Conservation (phyloP, 1,140 invertebrate genomes). For the Sinella curviseta region DNA sequence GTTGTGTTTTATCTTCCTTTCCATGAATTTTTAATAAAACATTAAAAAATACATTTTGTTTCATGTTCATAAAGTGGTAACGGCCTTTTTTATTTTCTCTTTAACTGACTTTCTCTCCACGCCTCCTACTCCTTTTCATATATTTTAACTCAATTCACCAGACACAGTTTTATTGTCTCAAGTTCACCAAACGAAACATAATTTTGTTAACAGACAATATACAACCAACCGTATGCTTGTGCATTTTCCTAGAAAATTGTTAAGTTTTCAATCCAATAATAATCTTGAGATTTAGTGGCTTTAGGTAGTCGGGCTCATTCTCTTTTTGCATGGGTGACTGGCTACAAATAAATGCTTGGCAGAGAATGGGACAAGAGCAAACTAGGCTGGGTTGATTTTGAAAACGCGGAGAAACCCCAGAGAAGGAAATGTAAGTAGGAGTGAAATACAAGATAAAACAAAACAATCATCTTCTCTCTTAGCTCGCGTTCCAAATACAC, state of each 20-base stretch:
- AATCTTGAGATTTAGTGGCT: slow-evolving; percentile 4
- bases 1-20: background rate
- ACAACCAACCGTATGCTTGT: no score
- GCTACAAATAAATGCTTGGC: no score
- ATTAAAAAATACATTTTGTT: background rate
- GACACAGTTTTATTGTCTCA: background rate
- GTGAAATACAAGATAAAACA: slow-evolving; percentile 2
- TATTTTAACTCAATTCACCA: background rate
- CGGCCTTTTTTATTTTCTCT: background rate
- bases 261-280: no score
- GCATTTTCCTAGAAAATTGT: no score
- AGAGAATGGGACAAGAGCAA: no score
- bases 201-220: no score
- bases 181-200: background rate
- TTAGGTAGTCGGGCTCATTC: background rate
- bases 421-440: slow-evolving; percentile 1
- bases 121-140: background rate
- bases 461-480: background rate
- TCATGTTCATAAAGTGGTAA: background rate
- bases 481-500: background rate
- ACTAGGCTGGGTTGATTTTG: no score
- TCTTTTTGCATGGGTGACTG: no score
- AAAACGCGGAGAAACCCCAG: background rate
- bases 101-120: background rate
- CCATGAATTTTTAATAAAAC: background rate